Base-by-base conservation (phyloP, 2,888 invertebrate genomes). In the Merodon equestris region DNA sequence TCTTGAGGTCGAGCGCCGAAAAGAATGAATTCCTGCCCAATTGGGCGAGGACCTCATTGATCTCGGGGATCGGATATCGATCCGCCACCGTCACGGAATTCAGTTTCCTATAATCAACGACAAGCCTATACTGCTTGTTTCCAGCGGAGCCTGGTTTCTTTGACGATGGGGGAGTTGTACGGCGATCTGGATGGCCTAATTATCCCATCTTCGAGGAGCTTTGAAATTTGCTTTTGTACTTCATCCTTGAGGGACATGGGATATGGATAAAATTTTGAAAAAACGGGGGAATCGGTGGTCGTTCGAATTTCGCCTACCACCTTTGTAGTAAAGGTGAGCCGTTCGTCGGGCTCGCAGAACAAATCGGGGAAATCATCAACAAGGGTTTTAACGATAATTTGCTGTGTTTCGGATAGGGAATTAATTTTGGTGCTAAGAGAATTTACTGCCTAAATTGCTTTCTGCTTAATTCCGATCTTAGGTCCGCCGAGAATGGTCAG, bases 1-100 rank as follows among this genome's bases (percentile, higher is more conserved):
- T 51, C 36, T 51, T 51, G 13, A 36, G 9, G 36, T 50, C 27
- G 1, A 50, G n/a, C 12, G 13, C 50, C 27, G 50, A 27, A 27
- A 50, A 50, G 13, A 9, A 51, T 14, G 13, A 13, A 5, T 51
- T 36, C 14, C 14, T 34, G 0, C 51, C 51, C 12, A 15, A 9
- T 51, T 51, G 51, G 9, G 36, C n/a, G 9, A 66, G 38, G 9
- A 70, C 61, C 13, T 40, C 40, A n/a, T 40, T 40, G 10, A 40
- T 40, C 40, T 40, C 40, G 12, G 10, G 40, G 12, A 40, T 40
- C 10, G 40, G 40, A 10, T 40, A 40, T 40, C 40, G 40, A 10
- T 40, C 40, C 10, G 40, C 5, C 13, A 68, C 61, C 3, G 75
- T 70, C 9, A 70, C 18, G 38, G 63, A 13, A 53, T 76, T 76